These are phyloP conservation scores for Sebastes jordani DNA, from an alignment of 2,797 vertebrate genomes.

Conservation along the genomic window DNA sequence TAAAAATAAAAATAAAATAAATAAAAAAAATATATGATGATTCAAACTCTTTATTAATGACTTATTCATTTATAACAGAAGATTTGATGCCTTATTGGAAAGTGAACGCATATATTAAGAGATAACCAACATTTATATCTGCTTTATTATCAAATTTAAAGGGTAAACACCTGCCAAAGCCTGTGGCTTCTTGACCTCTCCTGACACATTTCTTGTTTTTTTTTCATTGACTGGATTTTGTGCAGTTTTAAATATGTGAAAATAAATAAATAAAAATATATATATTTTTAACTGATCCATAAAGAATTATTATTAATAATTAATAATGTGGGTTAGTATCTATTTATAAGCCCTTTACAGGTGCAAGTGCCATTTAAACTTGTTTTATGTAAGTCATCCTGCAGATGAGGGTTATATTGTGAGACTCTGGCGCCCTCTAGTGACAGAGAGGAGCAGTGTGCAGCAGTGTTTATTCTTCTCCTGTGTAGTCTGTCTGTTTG, in stretches of 20 bases:
- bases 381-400: too few species aligned
- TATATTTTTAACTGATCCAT: too few species aligned
- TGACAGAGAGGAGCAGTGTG: background rate
- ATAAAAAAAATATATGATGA: background rate
- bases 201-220: too few species aligned
- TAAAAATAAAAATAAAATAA: too few species aligned
- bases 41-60: background rate
- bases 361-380: too few species aligned
- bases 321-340: background rate
- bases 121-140: background rate
- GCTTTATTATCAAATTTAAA: background rate
- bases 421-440: conserved; percentile 41
- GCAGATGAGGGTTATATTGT: background rate
- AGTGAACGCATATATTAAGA: background rate
- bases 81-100: background rate
- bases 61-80: background rate
- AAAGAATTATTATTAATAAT: background rate
- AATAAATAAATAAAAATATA: too few species aligned
- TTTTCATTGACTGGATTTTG: too few species aligned
- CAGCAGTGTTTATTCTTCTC: conserved; percentile 30
- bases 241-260: too few species aligned
- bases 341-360: too few species aligned
- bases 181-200: too few species aligned
- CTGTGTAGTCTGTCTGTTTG: background rate
- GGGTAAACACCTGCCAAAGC: background rate